These are phyloP conservation scores for Drosophila hamatofila DNA, from an alignment of 2,888 invertebrate species.

Conservation along the genomic window DNA sequence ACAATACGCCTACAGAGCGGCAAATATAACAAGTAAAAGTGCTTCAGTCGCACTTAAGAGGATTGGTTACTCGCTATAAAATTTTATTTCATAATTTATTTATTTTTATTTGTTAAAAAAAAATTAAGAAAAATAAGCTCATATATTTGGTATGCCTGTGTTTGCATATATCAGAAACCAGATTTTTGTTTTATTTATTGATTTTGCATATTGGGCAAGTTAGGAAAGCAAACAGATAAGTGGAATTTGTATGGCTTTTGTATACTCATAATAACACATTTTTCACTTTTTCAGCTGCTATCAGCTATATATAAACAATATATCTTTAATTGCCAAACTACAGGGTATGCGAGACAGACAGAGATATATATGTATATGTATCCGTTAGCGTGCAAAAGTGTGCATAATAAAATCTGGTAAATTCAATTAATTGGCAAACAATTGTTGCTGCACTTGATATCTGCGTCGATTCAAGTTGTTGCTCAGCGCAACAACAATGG, in stretches of 20 bases:
- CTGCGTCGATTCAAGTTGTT: slow-evolving; percentile 4
- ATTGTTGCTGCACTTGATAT: slow-evolving; percentile 34
- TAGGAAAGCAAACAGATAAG: neutral
- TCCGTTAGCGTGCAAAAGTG: slow-evolving; percentile 17
- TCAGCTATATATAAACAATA: neutral
- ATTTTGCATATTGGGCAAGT: slow-evolving; percentile 3
- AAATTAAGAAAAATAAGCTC: neutral
- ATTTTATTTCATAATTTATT: neutral
- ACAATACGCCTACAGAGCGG: slow-evolving; percentile 31
- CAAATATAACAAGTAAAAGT: slow-evolving; percentile 18
- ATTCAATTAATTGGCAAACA: slow-evolving; percentile 63
- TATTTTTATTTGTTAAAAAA: neutral
- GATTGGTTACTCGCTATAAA: slow-evolving; percentile 1
- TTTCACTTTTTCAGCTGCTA: neutral
- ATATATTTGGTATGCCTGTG: neutral
- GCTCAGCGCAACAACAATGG: slow-evolving; percentile 12
- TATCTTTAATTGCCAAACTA: neutral
- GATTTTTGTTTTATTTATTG: slow-evolving; percentile 4
- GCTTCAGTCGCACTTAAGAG: slow-evolving; percentile 4
- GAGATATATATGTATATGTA: neutral
- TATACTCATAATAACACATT: neutral
- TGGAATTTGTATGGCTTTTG: slow-evolving; percentile 3
- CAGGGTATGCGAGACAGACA: slow-evolving; percentile 6
- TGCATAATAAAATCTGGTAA: slow-evolving; percentile 68
- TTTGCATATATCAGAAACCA: slow-evolving; percentile 1